Percentiles rank a stretch among this genome's conserved stretches.
Conservation (phyloP, 2,113 vertebrate species). For the Seriola dumerili region DNA sequence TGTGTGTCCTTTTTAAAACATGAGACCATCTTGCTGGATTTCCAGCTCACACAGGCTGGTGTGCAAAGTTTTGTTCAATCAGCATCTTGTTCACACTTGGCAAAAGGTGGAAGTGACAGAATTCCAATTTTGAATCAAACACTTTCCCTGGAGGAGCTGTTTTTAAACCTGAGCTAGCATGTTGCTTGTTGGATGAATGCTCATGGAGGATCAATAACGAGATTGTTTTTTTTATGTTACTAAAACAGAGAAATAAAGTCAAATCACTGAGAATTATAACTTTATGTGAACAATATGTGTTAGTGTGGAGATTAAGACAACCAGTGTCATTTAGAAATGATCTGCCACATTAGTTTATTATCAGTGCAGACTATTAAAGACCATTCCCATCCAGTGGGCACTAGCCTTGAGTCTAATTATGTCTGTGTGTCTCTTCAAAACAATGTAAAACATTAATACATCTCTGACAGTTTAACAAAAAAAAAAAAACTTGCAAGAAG, state of each 20-base stretch:
- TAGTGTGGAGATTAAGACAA: too few species aligned
- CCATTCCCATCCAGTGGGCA: too few species aligned
- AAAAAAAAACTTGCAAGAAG: too few species aligned
- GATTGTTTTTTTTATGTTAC: neutral
- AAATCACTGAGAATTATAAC: too few species aligned
- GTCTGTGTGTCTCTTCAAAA: too few species aligned
- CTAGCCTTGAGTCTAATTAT: too few species aligned
- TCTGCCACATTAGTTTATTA: too few species aligned
- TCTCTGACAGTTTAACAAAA: too few species aligned
- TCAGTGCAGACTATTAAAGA: too few species aligned
- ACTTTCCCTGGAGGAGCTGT: neutral
- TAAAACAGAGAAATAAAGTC: neutral
- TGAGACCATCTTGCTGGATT: neutral
- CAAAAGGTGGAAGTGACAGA: slow-evolving; percentile 6
- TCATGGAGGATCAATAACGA: neutral
- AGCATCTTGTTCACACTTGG: slow-evolving; percentile 32
- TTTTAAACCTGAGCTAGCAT: neutral
- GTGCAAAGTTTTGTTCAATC: slow-evolving; percentile 13
- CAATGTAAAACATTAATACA: neutral
- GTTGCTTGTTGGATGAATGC: neutral
- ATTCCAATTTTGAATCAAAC: slow-evolving; percentile 24
- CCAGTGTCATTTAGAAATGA: too few species aligned
- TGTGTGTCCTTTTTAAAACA: neutral
- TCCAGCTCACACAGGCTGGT: neutral
- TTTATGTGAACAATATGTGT: too few species aligned